Evolutionary conservation across 2,113 vertebrate species (phyloP).

Genomic region (Xerus inauris): DNA sequence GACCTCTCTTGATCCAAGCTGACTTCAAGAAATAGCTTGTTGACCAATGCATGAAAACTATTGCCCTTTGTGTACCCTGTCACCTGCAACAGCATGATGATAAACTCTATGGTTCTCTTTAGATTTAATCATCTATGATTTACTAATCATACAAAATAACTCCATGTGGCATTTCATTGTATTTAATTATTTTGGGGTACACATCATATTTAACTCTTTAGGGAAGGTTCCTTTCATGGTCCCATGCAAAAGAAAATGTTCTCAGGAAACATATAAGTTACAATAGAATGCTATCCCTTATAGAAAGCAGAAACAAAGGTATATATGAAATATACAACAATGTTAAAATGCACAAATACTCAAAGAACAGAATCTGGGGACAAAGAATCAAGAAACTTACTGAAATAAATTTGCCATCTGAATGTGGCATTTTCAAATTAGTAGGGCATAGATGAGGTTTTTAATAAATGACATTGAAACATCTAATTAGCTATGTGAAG

Average conservation of each 20-base stretch:
- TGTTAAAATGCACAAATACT: not conserved
- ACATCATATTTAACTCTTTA: not conserved
- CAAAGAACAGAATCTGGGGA: not conserved
- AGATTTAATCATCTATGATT: not conserved
- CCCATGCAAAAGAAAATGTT: not conserved
- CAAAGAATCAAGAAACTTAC: not conserved
- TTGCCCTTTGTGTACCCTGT: not conserved
- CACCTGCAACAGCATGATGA: not conserved
- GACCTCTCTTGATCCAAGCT: not conserved
- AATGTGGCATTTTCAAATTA: not conserved
- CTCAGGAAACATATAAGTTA: not conserved
- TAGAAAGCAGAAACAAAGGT: not conserved
- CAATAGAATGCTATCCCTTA: not conserved
- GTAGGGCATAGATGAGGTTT: not conserved
- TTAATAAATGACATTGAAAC: not conserved
- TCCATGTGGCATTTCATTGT: not conserved
- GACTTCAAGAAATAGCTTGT: not conserved
- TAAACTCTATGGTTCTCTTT: not conserved
- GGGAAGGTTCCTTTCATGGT: not conserved
- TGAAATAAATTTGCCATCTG: not conserved
- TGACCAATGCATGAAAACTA: not conserved
- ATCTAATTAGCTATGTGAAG: not conserved
- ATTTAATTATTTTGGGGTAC: not conserved
- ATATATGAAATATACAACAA: not conserved
- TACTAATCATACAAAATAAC: not conserved